phyloP scores from a whole-genome alignment of 2,113 vertebrate genomes.

The Raja brachyura region DNA sequence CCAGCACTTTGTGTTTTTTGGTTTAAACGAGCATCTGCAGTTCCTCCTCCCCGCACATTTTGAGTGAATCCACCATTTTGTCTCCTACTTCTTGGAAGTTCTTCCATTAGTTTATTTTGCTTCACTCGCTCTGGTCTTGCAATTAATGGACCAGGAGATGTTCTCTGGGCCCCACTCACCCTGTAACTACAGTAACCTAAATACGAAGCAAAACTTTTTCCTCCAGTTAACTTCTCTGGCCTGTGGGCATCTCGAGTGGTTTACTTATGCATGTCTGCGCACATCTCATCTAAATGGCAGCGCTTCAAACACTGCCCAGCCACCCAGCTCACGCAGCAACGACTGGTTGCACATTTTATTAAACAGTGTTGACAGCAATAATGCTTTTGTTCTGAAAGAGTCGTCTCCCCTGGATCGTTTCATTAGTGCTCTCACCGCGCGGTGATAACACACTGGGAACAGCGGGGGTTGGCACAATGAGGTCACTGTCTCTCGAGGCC shows the following conservation, averaged over 20 bases:
- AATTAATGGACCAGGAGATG: background rate
- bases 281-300: conserved; percentile 39
- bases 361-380: conserved; percentile 38
- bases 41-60: no score
- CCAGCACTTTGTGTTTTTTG: no score
- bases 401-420: conserved; percentile 19
- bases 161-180: background rate
- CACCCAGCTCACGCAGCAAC: background rate
- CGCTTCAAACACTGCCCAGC: conserved; percentile 18
- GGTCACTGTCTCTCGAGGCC: conserved; percentile 6
- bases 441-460: background rate
- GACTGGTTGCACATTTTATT: conserved; percentile 12
- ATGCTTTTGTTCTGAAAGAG: conserved; percentile 38
- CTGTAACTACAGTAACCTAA: background rate
- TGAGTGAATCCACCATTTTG: no score
- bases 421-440: background rate
- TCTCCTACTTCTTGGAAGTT: no score
- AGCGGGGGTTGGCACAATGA: conserved; percentile 2
- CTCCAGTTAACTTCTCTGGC: conserved; percentile 17
- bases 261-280: conserved; percentile 40
- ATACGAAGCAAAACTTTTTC: background rate
- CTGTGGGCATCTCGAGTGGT: conserved; percentile 20
- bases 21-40: no score
- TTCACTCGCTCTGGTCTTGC: background rate
- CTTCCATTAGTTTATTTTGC: background rate